Conservation (phyloP, 1,140 invertebrate species). For the Caenorhabditis remanei region DNA sequence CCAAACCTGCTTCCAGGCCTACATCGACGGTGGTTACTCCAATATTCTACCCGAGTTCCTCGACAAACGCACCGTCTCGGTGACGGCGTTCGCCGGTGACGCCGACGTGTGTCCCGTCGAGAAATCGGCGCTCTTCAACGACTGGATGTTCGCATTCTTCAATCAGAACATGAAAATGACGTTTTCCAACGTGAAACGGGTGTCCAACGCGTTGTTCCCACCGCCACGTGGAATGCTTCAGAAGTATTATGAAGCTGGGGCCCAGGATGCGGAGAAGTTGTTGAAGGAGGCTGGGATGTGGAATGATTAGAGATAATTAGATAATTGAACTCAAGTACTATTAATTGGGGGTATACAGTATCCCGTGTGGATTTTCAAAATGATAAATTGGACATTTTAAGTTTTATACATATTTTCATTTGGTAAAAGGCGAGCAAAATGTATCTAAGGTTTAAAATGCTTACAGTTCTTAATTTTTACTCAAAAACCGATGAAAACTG, state of each 20-base stretch:
- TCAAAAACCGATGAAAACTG: too few relatives aligned
- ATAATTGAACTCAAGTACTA: too few relatives aligned
- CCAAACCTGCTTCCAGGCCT: slow-evolving; percentile 74
- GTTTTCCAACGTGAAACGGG: slow-evolving; percentile 76
- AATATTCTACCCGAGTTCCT: slow-evolving; percentile 78
- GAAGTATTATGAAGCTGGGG: slow-evolving; percentile 78
- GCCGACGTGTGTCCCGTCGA: slow-evolving; percentile 71
- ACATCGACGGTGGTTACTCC: slow-evolving; percentile 79
- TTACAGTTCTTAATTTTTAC: too few relatives aligned
- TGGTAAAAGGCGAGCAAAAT: too few relatives aligned
- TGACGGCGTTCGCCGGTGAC: slow-evolving; percentile 65
- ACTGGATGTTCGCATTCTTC: slow-evolving; percentile 71
- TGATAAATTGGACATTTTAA: too few relatives aligned
- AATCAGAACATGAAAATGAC: slow-evolving; percentile 72
- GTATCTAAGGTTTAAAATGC: too few relatives aligned
- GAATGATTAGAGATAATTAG: background rate
- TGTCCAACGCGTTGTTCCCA: slow-evolving; percentile 78
- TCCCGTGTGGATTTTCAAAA: too few relatives aligned
- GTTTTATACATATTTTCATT: too few relatives aligned
- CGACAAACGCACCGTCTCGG: slow-evolving; percentile 78
- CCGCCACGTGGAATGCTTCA: slow-evolving; percentile 74
- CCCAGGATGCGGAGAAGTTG: slow-evolving; percentile 74
- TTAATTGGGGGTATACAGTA: too few relatives aligned
- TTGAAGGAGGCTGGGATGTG: slow-evolving; percentile 6
- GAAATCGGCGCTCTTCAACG: slow-evolving; percentile 59